phyloP scores from a whole-genome alignment of 2,888 invertebrate species.

The Ornithoptera priamus region DNA sequence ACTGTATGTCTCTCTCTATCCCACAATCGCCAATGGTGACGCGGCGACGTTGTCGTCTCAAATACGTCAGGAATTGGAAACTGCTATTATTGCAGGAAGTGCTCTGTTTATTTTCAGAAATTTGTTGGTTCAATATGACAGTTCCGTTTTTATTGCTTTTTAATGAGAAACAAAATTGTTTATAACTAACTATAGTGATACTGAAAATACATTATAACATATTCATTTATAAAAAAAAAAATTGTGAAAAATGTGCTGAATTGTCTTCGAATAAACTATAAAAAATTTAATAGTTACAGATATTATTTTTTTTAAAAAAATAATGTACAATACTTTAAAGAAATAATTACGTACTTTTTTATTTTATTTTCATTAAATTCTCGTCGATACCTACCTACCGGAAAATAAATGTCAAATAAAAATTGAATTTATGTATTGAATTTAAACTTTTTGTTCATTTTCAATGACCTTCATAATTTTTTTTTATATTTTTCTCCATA shows the following conservation, averaged over 20 bases:
- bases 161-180: conserved; percentile 11
- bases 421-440: background rate
- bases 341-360: too few relatives aligned
- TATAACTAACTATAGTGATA: background rate
- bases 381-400: too few relatives aligned
- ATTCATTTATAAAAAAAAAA: too few relatives aligned
- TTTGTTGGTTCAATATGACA: conserved; percentile 40
- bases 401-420: background rate
- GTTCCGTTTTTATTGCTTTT: conserved; percentile 23
- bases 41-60: conserved; percentile 37
- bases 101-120: conserved; percentile 48
- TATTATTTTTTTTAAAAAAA: too few relatives aligned
- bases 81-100: conserved; percentile 49
- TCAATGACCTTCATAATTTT: background rate
- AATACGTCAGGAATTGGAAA: conserved; percentile 48
- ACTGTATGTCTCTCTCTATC: conserved; percentile 57
- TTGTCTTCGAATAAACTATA: too few relatives aligned
- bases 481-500: background rate
- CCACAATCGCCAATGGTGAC: conserved; percentile 34
- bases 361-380: too few relatives aligned
- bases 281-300: too few relatives aligned
- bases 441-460: background rate
- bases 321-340: too few relatives aligned
- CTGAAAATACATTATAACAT: too few relatives aligned
- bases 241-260: too few relatives aligned